phyloP scores from a whole-genome alignment of 2,113 vertebrate species.

The Laticauda colubrina region DNA sequence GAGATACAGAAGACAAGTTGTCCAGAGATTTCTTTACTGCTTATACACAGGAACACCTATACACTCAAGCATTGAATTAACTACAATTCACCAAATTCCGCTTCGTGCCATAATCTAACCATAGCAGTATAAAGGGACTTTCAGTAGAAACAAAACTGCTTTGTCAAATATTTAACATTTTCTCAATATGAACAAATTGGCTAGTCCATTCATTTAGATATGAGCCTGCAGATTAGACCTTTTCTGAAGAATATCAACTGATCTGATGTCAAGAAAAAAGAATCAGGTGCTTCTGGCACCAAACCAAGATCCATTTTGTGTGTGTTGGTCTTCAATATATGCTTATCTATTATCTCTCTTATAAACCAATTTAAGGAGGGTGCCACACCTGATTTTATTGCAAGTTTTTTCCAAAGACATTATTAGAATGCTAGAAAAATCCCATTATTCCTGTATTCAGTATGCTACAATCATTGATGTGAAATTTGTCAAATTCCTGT shows the following conservation, averaged over 20 bases:
- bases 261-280: background rate
- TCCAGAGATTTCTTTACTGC: background rate
- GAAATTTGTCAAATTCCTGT: background rate
- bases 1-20: background rate
- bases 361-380: background rate
- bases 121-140: background rate
- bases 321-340: background rate
- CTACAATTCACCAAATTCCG: background rate
- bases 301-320: background rate
- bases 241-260: conserved; percentile 2
- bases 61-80: background rate
- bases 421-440: background rate
- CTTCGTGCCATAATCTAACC: background rate
- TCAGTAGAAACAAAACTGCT: background rate
- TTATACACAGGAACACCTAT: background rate
- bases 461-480: background rate
- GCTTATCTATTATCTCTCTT: background rate
- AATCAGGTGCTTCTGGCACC: background rate
- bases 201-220: background rate
- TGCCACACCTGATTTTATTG: background rate
- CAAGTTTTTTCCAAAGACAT: conserved; percentile 2
- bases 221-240: background rate
- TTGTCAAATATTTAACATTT: background rate
- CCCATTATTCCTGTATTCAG: background rate
- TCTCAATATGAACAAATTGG: background rate